Conservation (phyloP, 2,113 vertebrate genomes). For the Podarcis raffonei region DNA sequence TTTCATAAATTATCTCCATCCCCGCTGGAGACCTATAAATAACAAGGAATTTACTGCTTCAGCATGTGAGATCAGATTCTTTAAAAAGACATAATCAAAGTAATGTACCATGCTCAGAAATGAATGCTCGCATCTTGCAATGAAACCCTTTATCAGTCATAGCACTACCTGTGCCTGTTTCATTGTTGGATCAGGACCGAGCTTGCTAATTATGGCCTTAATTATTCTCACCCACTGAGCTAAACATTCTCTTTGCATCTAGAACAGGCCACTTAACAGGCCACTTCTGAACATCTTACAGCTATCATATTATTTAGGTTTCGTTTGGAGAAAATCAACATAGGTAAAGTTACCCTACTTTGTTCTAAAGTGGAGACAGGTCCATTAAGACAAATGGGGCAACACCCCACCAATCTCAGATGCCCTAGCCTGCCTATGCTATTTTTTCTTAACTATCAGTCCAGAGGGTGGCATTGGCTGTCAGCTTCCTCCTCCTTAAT, state of each 20-base stretch:
- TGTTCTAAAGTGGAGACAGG: neutral
- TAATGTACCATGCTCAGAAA: constrained; percentile 11
- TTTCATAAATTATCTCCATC: constrained; percentile 31
- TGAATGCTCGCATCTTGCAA: neutral
- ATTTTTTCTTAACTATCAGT: too few relatives aligned
- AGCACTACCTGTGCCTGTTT: neutral
- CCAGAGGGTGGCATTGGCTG: too few relatives aligned
- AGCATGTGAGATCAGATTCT: constrained; percentile 17
- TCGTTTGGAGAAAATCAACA: neutral
- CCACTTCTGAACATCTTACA: neutral
- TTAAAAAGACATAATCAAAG: constrained; percentile 25
- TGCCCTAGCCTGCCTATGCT: too few relatives aligned
- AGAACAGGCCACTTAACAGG: neutral
- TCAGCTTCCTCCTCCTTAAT: too few relatives aligned
- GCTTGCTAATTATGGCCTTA: neutral
- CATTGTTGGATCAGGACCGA: neutral
- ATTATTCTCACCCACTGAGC: neutral
- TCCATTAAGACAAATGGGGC: too few relatives aligned
- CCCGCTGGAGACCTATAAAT: constrained; percentile 10
- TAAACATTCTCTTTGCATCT: neutral
- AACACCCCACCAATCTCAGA: too few relatives aligned
- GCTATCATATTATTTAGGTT: neutral
- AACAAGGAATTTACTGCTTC: constrained; percentile 32
- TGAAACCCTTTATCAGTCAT: neutral
- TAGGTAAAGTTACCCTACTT: neutral